A percentile compares a stretch with the other conserved stretches of the same genome.
phyloP scores from a whole-genome alignment of 2,797 vertebrate species.

The Xenops minutus region DNA sequence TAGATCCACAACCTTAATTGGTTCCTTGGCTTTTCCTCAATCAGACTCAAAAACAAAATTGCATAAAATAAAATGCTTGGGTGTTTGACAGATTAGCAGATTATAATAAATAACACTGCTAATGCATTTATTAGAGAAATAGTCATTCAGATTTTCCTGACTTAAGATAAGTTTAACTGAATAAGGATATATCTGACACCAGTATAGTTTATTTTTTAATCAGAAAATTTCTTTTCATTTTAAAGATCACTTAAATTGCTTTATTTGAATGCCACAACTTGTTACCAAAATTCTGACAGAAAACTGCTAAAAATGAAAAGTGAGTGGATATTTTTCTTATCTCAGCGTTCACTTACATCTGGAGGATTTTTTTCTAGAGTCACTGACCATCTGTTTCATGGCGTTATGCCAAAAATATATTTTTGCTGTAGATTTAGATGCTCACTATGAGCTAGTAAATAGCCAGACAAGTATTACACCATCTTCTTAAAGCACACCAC shows the following conservation, averaged over 20 bases:
- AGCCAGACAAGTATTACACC: not conserved
- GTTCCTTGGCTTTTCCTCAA: not conserved
- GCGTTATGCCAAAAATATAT: not conserved
- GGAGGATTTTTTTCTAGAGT: conserved; percentile 22
- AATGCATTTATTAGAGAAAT: not conserved
- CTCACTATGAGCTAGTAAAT: not conserved
- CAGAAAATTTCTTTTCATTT: not conserved
- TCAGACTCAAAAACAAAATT: not conserved
- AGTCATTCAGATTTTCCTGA: not conserved
- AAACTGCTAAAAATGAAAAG: not conserved
- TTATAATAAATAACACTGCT: not conserved
- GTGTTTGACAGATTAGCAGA: not conserved
- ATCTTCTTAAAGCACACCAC: not conserved
- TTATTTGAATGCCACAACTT: not conserved
- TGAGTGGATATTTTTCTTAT: not conserved
- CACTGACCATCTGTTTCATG: conserved; percentile 30
- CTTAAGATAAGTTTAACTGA: not conserved
- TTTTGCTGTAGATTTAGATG: not conserved
- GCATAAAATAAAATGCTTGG: not conserved
- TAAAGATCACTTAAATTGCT: not conserved
- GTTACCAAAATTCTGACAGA: not conserved
- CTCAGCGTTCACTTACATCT: not conserved
- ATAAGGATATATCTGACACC: not conserved
- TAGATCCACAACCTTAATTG: not conserved
- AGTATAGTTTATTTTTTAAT: not conserved